phyloP scores from a whole-genome alignment of 2,888 invertebrate genomes.

The Cylindroiulus punctatus region DNA sequence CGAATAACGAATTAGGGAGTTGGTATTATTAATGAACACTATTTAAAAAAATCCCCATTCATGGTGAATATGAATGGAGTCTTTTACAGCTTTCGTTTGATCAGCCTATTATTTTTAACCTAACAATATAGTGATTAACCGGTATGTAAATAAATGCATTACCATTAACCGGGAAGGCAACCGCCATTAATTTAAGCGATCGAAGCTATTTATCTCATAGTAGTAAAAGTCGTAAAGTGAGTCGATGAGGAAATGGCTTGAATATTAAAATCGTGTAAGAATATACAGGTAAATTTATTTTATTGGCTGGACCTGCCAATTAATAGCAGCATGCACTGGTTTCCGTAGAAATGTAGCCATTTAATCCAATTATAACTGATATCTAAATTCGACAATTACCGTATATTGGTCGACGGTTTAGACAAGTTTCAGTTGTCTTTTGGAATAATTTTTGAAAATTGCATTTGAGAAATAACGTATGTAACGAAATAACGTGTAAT shows the following conservation, averaged over 20 bases:
- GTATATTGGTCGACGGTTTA: not conserved
- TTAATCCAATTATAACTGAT: not conserved
- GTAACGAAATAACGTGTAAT: too few species aligned
- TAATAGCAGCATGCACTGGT: not conserved
- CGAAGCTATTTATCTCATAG: not conserved
- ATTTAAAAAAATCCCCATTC: too few species aligned
- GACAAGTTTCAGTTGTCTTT: not conserved
- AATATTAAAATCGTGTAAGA: not conserved
- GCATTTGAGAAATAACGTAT: too few species aligned
- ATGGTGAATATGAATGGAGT: too few species aligned
- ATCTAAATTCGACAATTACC: not conserved
- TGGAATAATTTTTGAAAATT: too few species aligned
- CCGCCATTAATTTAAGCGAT: not conserved
- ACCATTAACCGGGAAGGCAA: not conserved
- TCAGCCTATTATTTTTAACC: not conserved
- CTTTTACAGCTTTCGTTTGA: too few species aligned
- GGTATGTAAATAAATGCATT: not conserved
- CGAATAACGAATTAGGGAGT: too few species aligned
- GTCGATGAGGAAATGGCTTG: not conserved
- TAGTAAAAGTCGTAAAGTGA: not conserved
- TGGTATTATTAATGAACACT: too few species aligned
- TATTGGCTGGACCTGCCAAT: not conserved
- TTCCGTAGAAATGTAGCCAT: not conserved
- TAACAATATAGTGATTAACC: not conserved
- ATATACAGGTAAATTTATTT: slow-evolving; percentile 7